These are phyloP conservation scores for Ichneumon xanthorius DNA, from an alignment of 2,888 invertebrate species.

Conservation along the genomic window DNA sequence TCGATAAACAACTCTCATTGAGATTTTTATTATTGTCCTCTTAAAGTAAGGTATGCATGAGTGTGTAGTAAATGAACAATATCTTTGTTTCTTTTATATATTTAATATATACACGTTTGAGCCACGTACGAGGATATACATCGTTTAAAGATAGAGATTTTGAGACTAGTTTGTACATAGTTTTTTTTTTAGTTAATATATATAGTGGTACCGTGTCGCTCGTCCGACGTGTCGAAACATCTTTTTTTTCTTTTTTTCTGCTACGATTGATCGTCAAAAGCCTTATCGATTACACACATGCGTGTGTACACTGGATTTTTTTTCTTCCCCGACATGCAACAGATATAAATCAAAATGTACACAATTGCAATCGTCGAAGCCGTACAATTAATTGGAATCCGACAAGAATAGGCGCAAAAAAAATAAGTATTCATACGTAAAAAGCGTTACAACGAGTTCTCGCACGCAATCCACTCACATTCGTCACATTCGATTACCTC, in stretches of 20 bases:
- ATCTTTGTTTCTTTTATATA: constrained; percentile 45
- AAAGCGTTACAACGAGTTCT: constrained; percentile 15
- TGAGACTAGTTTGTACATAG: constrained; percentile 74
- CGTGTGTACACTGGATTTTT: constrained; percentile 3
- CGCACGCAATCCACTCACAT: neutral
- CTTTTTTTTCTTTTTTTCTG: constrained; percentile 10
- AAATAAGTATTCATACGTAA: constrained; percentile 41
- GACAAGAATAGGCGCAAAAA: constrained; percentile 13
- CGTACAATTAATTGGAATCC: neutral
- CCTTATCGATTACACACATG: constrained; percentile 25
- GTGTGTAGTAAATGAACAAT: constrained; percentile 45
- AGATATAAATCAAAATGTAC: constrained; percentile 4
- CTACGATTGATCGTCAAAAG: constrained; percentile 58
- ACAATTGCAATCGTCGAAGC: constrained; percentile 12
- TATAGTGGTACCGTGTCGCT: constrained; percentile 55
- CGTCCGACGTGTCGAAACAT: constrained; percentile 46
- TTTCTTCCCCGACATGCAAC: neutral
- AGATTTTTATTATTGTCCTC: constrained; percentile 3
- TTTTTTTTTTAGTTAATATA: constrained; percentile 51
- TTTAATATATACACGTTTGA: constrained; percentile 65
- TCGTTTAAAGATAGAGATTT: constrained; percentile 66
- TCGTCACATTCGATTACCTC: constrained; percentile 23
- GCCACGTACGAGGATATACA: constrained; percentile 59
- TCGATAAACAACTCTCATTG: constrained; percentile 41
- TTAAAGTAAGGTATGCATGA: constrained; percentile 49